Evolutionary conservation across 2,113 vertebrate species (phyloP), one percentile per base, ranked within the genome.

Genomic region (Lipophrys pholis): DNA sequence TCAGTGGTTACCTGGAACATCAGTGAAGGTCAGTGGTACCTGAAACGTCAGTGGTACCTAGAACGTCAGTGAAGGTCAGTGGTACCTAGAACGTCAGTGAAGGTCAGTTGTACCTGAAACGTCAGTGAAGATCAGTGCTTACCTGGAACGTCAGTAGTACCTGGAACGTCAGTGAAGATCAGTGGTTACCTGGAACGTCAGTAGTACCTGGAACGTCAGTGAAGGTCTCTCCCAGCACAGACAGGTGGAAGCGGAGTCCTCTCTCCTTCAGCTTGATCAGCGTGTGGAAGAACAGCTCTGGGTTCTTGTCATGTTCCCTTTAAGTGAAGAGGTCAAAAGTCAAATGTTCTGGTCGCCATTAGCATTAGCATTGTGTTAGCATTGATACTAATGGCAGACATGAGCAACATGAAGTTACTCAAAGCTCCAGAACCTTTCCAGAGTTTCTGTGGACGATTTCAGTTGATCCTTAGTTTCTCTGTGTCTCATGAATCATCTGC

Each of bases 271-370:
- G 94, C 81, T 92, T 95, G 89, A 97, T 85, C 84, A 98, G 77
- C 11, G 94, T 93, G 86, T 94, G 93, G 93, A 99, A 97, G 90
- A 99, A 96, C 64, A 93, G 93, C 90, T 98, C 95, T 0, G 97
- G 98, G 89, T 96, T 94, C 89, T 99, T 99, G 91, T 99, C 98
- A 0, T 99, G 97, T 71, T 99, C 97, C 97, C 98, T 99, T 75
- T 56, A 95, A 10, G 64, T 49, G 62, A 30, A 30, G 21, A 30
- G 21, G 21, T 30, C 21, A 30, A 30, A 30, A 4, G 21, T 30
- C 21, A 30, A 30, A 30, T 30, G 21, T 30, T 30, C 21, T 30
- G 21, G 21, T 30, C 21, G 4, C 21, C 21, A 30, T 30, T 30
- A 30, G 21, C 21, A 30, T 30, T 30, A 30, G 21, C 21, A 2